Base-by-base conservation (phyloP, 2,888 invertebrate species). In the Aphodius granarius region DNA sequence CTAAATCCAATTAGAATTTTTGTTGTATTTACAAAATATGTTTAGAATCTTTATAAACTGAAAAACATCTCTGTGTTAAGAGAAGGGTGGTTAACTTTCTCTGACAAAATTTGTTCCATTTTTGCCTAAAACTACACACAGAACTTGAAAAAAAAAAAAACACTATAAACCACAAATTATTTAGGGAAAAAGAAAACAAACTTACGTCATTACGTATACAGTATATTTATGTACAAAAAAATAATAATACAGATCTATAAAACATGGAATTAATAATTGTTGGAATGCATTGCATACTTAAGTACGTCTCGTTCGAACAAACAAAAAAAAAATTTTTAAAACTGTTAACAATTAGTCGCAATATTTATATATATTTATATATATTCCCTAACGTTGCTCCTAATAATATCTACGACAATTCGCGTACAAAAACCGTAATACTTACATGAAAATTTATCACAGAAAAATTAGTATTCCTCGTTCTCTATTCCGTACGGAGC, bases 391-490 rank as follows among this genome's bases (percentile, higher is more conserved):
- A 43, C 43, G 13, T 43, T 43, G 43, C 43, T 9, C 13, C 43
- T 43, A 43, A 43, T 43, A 43, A 43, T 43, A 43, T 43, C 6
- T 43, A 43, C 43, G 43, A 43, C 43, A 43, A 43, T 43, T 43
- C 13, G 9, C 6, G 6, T 9, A 9, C 13, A 43, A 43, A 43
- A 43, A 43, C 43, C 43, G 17, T 76, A 76, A 76, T 76, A 75
- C 75, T 73, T 73, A 74, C 68, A 73, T 19, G n/a, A 73, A 76
- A 76, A 71, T 76, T 63, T 76, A 76, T 76, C 76, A 76, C 76
- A 76, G 76, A 73, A 73, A 18, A 72, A 76, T 76, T 76, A 76
- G 76, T 76, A 76, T 68, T 64, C 73, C 65, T 75, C 62, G 18
- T 73, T 19, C 21, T 72, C 21, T 72, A 72, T 62, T 70, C 66